These are phyloP conservation scores for Sebastes matsubarae DNA, from an alignment of 2,797 vertebrate species.

Conservation along the genomic window DNA sequence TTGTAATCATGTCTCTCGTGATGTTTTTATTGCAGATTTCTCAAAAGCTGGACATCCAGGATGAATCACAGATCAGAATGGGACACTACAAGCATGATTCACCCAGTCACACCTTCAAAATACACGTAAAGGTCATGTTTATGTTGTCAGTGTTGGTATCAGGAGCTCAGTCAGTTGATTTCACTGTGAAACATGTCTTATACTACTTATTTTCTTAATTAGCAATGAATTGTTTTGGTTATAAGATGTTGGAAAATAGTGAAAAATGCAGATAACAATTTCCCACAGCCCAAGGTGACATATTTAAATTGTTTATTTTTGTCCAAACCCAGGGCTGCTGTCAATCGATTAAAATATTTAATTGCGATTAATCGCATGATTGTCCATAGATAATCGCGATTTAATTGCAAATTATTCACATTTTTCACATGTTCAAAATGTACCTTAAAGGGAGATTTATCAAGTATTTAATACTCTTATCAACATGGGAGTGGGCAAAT, in stretches of 20 bases:
- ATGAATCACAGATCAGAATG: neutral
- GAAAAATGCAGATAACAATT: neutral
- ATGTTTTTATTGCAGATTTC: neutral
- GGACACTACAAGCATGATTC: neutral
- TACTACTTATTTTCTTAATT: neutral
- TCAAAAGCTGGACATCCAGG: neutral
- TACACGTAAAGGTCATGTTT: neutral
- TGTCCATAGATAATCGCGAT: accelerated
- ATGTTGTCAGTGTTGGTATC: neutral
- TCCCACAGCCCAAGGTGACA: neutral
- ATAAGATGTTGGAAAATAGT: neutral
- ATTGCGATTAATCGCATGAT: too few species aligned
- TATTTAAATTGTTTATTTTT: neutral
- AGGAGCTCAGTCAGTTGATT: neutral
- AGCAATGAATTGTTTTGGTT: neutral
- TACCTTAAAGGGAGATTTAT: too few species aligned
- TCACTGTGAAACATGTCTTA: neutral
- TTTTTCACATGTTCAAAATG: too few species aligned
- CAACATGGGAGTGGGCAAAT: too few species aligned
- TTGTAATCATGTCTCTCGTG: neutral
- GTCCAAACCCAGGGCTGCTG: neutral
- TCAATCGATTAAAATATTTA: too few species aligned
- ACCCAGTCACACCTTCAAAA: neutral
- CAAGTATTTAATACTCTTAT: too few species aligned
- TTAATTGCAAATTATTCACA: too few species aligned